Conservation (phyloP, 2,888 invertebrate genomes). For the Galerucella nymphaeae region DNA sequence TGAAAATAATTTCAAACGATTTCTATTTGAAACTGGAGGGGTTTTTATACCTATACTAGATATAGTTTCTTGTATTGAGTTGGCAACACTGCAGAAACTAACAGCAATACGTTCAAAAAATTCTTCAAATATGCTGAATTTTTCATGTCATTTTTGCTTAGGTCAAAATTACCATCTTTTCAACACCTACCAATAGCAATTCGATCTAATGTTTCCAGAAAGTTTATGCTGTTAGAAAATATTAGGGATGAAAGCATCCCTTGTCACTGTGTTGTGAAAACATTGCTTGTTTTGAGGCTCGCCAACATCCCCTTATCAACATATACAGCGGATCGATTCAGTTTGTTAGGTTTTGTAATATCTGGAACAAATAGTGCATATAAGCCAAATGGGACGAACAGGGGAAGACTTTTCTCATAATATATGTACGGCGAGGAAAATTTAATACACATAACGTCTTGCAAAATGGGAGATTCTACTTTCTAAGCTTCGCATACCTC, state of each 20-base stretch:
- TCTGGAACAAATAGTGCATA: constrained; percentile 7
- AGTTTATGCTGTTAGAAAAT: background rate
- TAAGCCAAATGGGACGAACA: constrained; percentile 9
- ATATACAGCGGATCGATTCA: constrained; percentile 22
- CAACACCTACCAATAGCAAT: background rate
- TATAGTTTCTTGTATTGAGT: too few species aligned
- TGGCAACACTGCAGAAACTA: too few species aligned
- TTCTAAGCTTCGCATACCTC: constrained; percentile 44
- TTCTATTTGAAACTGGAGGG: too few species aligned
- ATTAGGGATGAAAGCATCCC: background rate
- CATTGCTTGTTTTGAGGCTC: constrained; percentile 23
- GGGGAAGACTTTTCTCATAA: background rate
- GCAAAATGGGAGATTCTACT: constrained; percentile 46
- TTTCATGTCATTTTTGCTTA: too few species aligned
- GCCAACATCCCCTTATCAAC: constrained; percentile 26
- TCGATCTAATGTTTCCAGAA: background rate
- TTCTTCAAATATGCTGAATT: too few species aligned
- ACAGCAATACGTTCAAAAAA: too few species aligned
- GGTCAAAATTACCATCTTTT: background rate
- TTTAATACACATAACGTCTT: constrained; percentile 49
- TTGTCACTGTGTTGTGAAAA: constrained; percentile 10
- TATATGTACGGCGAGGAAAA: constrained; percentile 45
- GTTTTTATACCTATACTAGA: too few species aligned
- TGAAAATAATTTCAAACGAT: too few species aligned
- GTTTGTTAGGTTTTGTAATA: constrained; percentile 21